Base-by-base conservation (phyloP, 2,888 invertebrate genomes). In the Drosophila crucigera region DNA sequence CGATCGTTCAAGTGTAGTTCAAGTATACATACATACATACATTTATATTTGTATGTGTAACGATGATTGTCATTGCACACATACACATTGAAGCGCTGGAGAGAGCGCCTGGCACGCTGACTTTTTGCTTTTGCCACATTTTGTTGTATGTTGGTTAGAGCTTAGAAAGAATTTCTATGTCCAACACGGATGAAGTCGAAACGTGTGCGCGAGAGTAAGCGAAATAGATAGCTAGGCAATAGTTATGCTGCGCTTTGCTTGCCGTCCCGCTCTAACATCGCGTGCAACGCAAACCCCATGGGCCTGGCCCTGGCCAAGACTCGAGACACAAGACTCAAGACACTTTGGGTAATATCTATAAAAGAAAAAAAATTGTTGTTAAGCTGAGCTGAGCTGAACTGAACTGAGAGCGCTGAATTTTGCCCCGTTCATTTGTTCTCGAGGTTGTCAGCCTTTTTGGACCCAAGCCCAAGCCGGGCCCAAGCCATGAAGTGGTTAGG, bases 401-500 rank as follows among this genome's bases (percentile, higher is more conserved):
- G 50, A 47, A 47, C 62, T 50, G 67, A 63, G 62, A 72, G 67
- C 62, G 71, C 68, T 63, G 61, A 69, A 71, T 69, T 62, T 66
- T 83, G 76, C 71, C 68, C 63, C 69, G 70, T 78, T 71, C 82
- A 63, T 78, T 83, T 76, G 78, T 78, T 79, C 78, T 74, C 74
- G 89, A 91, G 90, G 91, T 90, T 90, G 91, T 88, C 90, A 90
- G 91, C 91, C 91, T 91, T 86, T 89, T 78, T 81, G 83, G 77
- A 76, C 79, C 71, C 83, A 70, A 70, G 67, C 63, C 61, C 58
- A 55, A 55, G 55, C 55, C 55, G 55, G 55, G 55, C 55, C 78
- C 77, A 81, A 71, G 79, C 87, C 81, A 73, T 78, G 83, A 78
- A 84, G 83, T 82, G 78, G 83, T 80, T 84, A 68, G 78, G 83